These are phyloP conservation scores for Carlito syrichta DNA, from an alignment of 2,113 vertebrate genomes.

Conservation along the genomic window DNA sequence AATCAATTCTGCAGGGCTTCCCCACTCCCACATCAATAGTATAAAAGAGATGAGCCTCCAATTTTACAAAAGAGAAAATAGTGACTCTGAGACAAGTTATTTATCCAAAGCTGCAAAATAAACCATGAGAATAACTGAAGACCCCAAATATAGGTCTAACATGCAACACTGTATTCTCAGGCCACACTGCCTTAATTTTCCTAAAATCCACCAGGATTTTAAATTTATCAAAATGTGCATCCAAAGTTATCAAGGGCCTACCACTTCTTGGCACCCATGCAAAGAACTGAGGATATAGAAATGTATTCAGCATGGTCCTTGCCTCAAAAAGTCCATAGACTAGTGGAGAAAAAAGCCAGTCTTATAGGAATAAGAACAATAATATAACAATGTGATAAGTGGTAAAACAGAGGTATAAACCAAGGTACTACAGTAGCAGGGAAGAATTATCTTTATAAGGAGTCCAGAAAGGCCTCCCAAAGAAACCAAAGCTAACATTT, in stretches of 20 bases:
- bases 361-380: background rate
- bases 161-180: background rate
- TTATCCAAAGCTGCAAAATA: constrained; percentile 33
- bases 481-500: background rate
- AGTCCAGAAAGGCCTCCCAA: constrained; percentile 11
- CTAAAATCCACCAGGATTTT: background rate
- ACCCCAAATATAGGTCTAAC: background rate
- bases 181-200: background rate
- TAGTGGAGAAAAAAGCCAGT: background rate
- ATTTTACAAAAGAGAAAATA: constrained; percentile 29
- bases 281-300: background rate
- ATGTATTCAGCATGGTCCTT: background rate
- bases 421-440: background rate
- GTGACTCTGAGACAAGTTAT: background rate
- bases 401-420: background rate
- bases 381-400: background rate
- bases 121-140: constrained; percentile 25
- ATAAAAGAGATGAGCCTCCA: background rate
- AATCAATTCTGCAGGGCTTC: background rate
- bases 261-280: background rate
- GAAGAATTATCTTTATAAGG: background rate
- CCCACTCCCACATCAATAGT: background rate
- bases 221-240: background rate
- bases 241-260: background rate
- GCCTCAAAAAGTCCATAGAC: background rate